Percentiles rank a stretch among this genome's conserved stretches.
Evolutionary conservation across 2,113 vertebrate genomes (phyloP).

Genomic region (Sturnus vulgaris): DNA sequence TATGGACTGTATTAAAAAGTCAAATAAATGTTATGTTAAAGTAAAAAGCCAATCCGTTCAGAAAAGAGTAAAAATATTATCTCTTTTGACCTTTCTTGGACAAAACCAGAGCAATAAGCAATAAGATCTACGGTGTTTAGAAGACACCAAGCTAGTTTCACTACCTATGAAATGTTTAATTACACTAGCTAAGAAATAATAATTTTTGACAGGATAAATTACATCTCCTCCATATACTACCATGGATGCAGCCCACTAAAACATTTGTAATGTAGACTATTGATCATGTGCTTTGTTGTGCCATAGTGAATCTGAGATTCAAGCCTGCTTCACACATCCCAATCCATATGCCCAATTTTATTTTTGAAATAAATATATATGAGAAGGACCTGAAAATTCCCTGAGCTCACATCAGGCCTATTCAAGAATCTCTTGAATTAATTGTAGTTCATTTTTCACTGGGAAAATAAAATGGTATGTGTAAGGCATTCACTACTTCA

Average conservation of each 20-base stretch:
- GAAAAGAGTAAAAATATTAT: neutral
- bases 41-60: neutral
- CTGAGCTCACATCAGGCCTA: neutral
- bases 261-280: neutral
- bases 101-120: neutral
- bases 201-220: neutral
- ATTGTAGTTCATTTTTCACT: neutral
- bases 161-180: neutral
- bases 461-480: neutral
- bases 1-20: neutral
- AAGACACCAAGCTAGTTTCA: neutral
- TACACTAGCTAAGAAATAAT: neutral
- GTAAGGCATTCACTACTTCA: neutral
- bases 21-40: neutral
- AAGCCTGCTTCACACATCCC: neutral
- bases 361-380: neutral
- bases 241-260: neutral
- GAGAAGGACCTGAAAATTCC: neutral
- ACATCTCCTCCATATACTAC: neutral
- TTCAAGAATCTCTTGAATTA: neutral
- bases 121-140: neutral
- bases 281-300: neutral
- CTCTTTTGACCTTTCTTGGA: neutral
- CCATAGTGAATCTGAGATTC: neutral
- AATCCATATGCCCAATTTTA: neutral